Conservation (phyloP, 2,113 vertebrate genomes). For the Chloropsis hardwickii region DNA sequence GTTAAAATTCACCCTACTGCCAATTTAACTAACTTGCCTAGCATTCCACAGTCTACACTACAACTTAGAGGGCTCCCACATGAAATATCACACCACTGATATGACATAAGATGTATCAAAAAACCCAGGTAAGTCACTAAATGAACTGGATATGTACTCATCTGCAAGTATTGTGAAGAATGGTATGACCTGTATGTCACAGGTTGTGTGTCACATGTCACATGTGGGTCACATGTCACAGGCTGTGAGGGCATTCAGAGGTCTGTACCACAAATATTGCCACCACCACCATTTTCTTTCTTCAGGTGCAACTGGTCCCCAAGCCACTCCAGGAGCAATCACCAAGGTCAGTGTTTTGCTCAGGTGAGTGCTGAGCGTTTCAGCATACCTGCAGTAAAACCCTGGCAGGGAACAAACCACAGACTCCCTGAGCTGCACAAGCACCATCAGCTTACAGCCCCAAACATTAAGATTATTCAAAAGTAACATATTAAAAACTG, state of each 20-base stretch:
- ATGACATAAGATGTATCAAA: neutral
- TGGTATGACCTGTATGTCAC: accelerated
- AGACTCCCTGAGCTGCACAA: neutral
- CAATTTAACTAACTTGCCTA: neutral
- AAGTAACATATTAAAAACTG: neutral
- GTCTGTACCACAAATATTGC: neutral
- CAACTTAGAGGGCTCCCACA: neutral
- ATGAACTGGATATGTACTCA: neutral
- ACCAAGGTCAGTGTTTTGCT: neutral
- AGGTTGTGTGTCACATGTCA: neutral
- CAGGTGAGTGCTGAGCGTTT: accelerated
- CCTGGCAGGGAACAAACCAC: neutral
- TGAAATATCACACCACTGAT: neutral
- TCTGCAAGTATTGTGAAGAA: neutral
- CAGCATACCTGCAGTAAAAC: neutral
- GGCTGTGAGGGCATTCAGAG: neutral
- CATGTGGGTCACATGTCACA: neutral
- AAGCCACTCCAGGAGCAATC: neutral
- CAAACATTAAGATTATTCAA: neutral
- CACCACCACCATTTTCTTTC: neutral
- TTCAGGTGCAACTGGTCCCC: neutral
- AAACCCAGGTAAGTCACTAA: neutral
- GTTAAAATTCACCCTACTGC: neutral
- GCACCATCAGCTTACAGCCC: neutral
- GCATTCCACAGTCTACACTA: neutral